A percentile compares a stretch with the other conserved stretches of the same genome.
Conservation (phyloP, 2,797 vertebrate species). For the Eidolon dupreanum region DNA sequence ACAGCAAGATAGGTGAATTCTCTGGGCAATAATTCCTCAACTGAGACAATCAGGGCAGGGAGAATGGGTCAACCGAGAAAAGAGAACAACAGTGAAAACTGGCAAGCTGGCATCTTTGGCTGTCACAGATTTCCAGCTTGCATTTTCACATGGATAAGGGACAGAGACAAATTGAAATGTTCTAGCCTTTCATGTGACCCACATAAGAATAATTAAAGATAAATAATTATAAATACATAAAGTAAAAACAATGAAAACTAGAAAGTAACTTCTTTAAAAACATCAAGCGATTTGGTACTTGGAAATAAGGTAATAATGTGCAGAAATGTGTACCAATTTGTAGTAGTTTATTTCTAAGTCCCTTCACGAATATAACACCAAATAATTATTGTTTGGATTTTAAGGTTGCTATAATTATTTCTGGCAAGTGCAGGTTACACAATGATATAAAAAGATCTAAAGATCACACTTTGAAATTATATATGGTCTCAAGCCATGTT, state of each 20-base stretch:
- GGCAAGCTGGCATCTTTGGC: neutral
- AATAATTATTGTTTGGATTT: neutral
- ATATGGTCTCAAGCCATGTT: neutral
- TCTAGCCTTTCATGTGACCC: neutral
- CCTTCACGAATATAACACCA: neutral
- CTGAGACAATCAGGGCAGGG: neutral
- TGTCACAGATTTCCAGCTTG: neutral
- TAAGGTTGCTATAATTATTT: neutral
- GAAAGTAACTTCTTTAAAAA: neutral
- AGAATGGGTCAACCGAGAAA: neutral
- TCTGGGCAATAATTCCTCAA: conserved; percentile 19
- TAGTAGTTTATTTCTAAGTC: neutral
- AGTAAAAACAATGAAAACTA: neutral
- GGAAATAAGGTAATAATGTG: neutral
- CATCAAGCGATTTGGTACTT: neutral
- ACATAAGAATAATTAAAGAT: neutral
- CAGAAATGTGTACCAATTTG: neutral
- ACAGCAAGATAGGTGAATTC: conserved; percentile 54
- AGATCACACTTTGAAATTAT: neutral
- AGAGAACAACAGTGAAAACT: rapidly evolving
- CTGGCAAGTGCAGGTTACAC: neutral
- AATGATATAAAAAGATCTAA: neutral
- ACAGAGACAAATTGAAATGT: neutral
- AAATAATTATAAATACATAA: neutral
- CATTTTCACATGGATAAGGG: neutral